phyloP scores from a whole-genome alignment of 2,113 vertebrate species.

The Propithecus coquereli region DNA sequence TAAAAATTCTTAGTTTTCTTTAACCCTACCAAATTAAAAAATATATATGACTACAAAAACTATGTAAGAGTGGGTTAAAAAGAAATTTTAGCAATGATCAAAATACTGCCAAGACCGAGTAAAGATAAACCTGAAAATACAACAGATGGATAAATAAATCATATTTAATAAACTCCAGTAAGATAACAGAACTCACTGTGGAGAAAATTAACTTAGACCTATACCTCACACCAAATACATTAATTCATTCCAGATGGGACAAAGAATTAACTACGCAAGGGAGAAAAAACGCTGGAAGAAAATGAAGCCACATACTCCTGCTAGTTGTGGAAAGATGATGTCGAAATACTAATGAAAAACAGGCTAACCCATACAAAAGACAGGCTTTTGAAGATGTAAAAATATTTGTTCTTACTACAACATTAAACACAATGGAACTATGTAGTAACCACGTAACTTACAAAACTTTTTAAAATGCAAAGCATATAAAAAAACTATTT shows the following conservation, averaged over 20 bases:
- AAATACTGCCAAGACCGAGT: constrained; percentile 24
- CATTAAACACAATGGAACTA: not conserved
- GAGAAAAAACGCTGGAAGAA: not conserved
- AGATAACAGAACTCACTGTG: not conserved
- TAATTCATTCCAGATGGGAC: not conserved
- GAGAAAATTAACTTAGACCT: constrained; percentile 7
- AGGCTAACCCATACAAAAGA: not conserved
- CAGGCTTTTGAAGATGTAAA: not conserved
- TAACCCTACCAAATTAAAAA: not conserved
- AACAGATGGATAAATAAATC: not conserved
- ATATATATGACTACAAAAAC: not conserved
- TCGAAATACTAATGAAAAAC: not conserved
- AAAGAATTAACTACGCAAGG: not conserved
- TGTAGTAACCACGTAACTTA: not conserved
- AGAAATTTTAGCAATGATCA: not conserved
- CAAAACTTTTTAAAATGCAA: constrained; percentile 32
- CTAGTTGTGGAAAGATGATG: not conserved
- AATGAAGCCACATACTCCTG: not conserved
- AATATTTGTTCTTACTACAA: not conserved
- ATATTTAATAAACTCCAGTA: constrained; percentile 32
- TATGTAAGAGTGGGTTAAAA: not conserved
- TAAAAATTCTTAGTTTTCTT: constrained; percentile 7
- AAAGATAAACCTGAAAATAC: constrained; percentile 25
- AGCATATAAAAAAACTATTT: not conserved
- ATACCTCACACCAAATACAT: not conserved